Evolutionary conservation across 2,888 invertebrate species (phyloP), one percentile per base, ranked within the genome.

Genomic region (Drosophila anceps): DNA sequence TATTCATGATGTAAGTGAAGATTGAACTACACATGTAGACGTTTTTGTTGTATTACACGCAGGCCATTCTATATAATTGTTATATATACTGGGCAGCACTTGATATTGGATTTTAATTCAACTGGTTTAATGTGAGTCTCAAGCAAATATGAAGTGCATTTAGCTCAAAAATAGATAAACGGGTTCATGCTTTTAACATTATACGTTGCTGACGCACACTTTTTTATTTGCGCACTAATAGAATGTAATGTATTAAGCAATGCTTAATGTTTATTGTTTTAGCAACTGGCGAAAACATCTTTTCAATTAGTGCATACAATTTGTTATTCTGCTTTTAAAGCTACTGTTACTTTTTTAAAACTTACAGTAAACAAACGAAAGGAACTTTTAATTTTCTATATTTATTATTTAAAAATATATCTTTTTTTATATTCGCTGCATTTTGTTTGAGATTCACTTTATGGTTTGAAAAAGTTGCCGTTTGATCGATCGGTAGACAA

Each of bases 41-140:
- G 18, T 13, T 53, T 29, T 13, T 20, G 20, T 53, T 33, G 24
- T 27, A 20, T 43, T 43, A 46, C 64, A 46, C 24, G 27, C 50
- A 33, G 51, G 9, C 31, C 18, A 9, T 29, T 55, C 15, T 44
- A 33, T 35, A 54, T 59, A 35, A 24, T 51, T 0, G 24, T 15
- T 51, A 9, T 29, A 29, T 60, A 43, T 60, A 57, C 55, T 58
- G 20, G 20, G 48, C 18, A 48, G 50, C 10, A 58, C 64, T 70
- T 68, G 51, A 51, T 54, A 50, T 29, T 31, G 12, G 3, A 13
- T 46, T 10, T 27, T 33, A n/a, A 33, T 24, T 43, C 29, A n/a
- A 24, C 39, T 27, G 24, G 35, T n/a, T 37, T 4, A 20, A 24
- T 15, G 18, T 9, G 51, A 35, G 3, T 24, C 53, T 53, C 35